These are phyloP conservation scores for Horisme vitalbata DNA, from an alignment of 2,888 invertebrate genomes.

Conservation along the genomic window DNA sequence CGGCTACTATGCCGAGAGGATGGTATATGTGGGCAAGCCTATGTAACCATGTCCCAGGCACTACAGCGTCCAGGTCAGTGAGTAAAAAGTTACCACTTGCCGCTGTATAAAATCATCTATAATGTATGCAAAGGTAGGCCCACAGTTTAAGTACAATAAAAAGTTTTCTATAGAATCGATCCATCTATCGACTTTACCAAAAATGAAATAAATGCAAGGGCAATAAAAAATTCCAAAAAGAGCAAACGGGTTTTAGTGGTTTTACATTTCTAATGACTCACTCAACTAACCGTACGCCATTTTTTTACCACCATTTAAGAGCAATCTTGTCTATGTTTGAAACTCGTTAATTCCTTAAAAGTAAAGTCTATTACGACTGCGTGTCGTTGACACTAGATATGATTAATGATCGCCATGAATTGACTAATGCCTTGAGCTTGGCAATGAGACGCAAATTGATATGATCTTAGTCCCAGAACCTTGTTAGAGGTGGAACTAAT, in stretches of 20 bases:
- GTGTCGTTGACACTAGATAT: constrained; percentile 26
- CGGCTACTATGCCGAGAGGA: no score
- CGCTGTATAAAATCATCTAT: no score
- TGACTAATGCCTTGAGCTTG: constrained; percentile 24
- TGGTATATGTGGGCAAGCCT: no score
- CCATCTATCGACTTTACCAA: constrained; percentile 5
- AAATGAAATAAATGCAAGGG: constrained; percentile 17
- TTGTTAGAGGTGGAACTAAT: neutral
- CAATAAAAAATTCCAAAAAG: constrained; percentile 27
- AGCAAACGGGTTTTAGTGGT: constrained; percentile 24
- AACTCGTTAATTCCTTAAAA: constrained; percentile 21
- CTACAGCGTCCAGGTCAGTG: no score
- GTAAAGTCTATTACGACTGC: constrained; percentile 24
- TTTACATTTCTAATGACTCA: constrained; percentile 17
- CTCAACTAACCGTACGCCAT: constrained; percentile 14
- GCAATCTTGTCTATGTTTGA: constrained; percentile 9
- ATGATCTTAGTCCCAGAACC: constrained; percentile 4
- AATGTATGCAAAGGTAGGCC: no score
- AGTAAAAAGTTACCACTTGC: no score
- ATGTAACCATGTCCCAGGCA: no score
- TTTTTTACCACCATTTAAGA: constrained; percentile 24
- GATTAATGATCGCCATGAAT: constrained; percentile 22
- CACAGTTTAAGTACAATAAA: neutral
- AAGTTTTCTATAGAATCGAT: constrained; percentile 15
- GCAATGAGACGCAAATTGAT: constrained; percentile 18